phyloP scores from a whole-genome alignment of 2,113 vertebrate genomes.

The Irena cyanogastra region DNA sequence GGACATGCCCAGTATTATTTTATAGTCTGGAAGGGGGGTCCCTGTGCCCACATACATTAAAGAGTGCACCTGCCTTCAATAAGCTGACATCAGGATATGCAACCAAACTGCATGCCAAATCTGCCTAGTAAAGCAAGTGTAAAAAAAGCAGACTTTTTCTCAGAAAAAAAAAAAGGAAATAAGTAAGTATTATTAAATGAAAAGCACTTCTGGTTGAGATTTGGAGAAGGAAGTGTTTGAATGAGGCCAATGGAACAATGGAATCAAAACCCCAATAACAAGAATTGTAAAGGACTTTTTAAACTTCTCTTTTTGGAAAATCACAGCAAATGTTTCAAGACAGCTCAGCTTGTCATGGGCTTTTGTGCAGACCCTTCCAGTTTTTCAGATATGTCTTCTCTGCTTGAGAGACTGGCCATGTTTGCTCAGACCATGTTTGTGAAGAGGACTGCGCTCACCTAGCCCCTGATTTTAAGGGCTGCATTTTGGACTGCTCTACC shows the following conservation, averaged over 20 bases:
- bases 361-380: not conserved
- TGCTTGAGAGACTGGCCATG: not conserved
- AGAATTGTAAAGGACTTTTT: not conserved
- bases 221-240: conserved; percentile 31
- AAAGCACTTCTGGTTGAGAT: conserved; percentile 32
- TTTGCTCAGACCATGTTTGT: not conserved
- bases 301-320: not conserved
- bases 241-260: not conserved
- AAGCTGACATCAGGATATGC: conserved; percentile 56
- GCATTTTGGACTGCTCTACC: not conserved
- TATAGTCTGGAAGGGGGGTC: conserved; percentile 69
- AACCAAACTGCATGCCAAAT: conserved; percentile 62
- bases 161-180: not conserved
- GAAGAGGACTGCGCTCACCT: not conserved
- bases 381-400: not conserved
- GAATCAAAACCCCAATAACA: not conserved
- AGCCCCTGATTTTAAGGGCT: not conserved
- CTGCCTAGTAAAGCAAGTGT: conserved; percentile 67
- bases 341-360: not conserved
- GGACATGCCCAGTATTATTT: conserved; percentile 64
- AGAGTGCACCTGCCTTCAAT: conserved; percentile 76
- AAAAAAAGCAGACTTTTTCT: conserved; percentile 60
- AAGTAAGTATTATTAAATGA: not conserved
- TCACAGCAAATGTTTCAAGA: not conserved
- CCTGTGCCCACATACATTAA: conserved; percentile 66